Evolutionary conservation across 2,888 invertebrate species (phyloP), one percentile per base, ranked within the genome.

Genomic region (Epicampocera succincta): DNA sequence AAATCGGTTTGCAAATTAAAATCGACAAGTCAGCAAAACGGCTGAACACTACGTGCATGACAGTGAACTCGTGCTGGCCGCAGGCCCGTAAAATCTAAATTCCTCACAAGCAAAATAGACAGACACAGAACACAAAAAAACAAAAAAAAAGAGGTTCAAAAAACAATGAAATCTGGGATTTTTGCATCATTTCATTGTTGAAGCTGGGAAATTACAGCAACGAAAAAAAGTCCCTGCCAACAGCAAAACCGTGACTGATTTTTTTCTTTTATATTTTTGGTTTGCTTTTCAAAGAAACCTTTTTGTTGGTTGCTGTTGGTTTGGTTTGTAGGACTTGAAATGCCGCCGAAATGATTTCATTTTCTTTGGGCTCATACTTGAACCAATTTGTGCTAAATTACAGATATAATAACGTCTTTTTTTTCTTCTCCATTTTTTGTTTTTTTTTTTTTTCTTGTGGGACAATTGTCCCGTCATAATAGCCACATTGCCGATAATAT

Each of bases 51-150:
- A 73, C 63, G 19, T 66, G 77, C 71, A 79, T 85, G 84, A 82
- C 84, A 85, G 83, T 84, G 84, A 85, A 85, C 84, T 85, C 84
- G 84, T 85, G 85, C 85, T 85, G 61, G 83, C 85, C 58, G 75
- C 81, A 63, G 82, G 85, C 80, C 71, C 75, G 38, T 66, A 40
- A 60, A 66, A 61, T n/a, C 17, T 11, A 56, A 80, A 73, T 60
- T 66, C 60, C 72, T 58, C 21, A 46, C 52, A 63, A 76, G n/a
- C 21, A 5, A 52, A 65, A 52, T 11, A 25, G 5, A 25, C 3
- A 12, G 3, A n/a, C n/a, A n/a, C n/a, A n/a, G n/a, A 56, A 66
- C 38, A 17, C 12, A 29, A 60, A 44, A 13, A 33, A 38, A 56
- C 13, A 0, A 9, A 63, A n/a, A 38, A 50, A 9, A 21, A 61